Evolutionary conservation across 92 coral and sea anemone genomes (phyloP).

Genomic region (Paramuricea clavata): DNA sequence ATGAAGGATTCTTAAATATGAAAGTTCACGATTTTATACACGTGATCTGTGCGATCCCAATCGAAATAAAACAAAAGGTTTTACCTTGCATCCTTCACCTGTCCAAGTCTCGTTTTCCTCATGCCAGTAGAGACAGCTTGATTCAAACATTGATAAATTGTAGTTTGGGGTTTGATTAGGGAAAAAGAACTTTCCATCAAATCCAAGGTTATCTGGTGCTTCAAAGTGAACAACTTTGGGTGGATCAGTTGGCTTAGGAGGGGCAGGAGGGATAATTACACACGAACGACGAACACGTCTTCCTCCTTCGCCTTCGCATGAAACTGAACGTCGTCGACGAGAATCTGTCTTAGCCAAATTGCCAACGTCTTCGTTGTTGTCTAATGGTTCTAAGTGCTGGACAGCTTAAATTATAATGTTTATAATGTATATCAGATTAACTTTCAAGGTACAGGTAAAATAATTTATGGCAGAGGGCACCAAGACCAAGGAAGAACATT

Average conservation of each 20-base stretch:
- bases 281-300: slow-evolving; percentile 56
- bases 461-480: too few species aligned
- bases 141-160: slow-evolving; percentile 47
- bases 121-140: slow-evolving; percentile 80
- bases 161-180: neutral
- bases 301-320: slow-evolving; percentile 37
- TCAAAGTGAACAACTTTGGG: slow-evolving; percentile 51
- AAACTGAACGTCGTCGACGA: slow-evolving; percentile 60
- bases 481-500: too few species aligned
- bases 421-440: too few species aligned
- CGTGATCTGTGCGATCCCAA: too few species aligned
- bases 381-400: neutral
- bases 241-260: slow-evolving; percentile 79
- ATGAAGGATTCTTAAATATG: too few species aligned
- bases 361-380: neutral
- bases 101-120: slow-evolving; percentile 65
- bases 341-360: neutral
- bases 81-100: slow-evolving; percentile 72
- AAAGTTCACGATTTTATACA: too few species aligned
- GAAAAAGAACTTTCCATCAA: neutral
- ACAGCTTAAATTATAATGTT: neutral
- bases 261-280: slow-evolving; percentile 69
- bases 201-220: slow-evolving; percentile 17
- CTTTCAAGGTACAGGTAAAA: too few species aligned
- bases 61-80: neutral